Base-by-base conservation (phyloP, 1,140 invertebrate genomes). In the Bombus turneri region DNA sequence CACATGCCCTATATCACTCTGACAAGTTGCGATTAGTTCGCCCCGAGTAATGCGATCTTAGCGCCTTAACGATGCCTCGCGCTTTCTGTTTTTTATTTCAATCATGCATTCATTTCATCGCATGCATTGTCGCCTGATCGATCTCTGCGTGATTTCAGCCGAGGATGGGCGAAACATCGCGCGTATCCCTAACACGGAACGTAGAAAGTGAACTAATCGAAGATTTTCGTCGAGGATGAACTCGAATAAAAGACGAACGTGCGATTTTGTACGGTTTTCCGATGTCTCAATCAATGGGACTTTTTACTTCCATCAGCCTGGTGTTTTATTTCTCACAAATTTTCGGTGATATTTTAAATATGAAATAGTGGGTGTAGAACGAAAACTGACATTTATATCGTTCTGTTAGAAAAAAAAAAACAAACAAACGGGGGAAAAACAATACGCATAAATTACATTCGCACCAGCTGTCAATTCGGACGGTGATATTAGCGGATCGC, bases 1-100 rank as follows among this genome's bases (percentile, higher is more conserved):
- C 87, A 68, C 87, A 43, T 69, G 69, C 76, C 80, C 76, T 86
- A 80, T 86, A 89, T 90, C 88, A 89, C 81, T 81, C 85, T 84
- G 88, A 89, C 85, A 85, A 81, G 59, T 81, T 53, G 84, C 84
- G 84, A 85, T 85, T 85, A 85, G 84, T 57, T 41, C 69, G n/a
- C 69, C 13, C 47, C 34, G 85, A 22, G 43, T 76, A 82, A 82
- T 47, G 73, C 62, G 73, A 72, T 73, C 81, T 69, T 81, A 72
- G 66, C 73, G 73, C 71, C 28, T 74, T 59, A 81, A 85, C 84
- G 80, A 86, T 68, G 73, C 53, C 62, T 74, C 72, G 72, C 34
- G 47, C 53, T 57, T 82, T 69, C 62, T 47, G 22, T 25, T 68
- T n/a, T n/a, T 53, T 43, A 13, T 64, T 80, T 80, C 59, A 72